Evolutionary conservation across 2,113 vertebrate genomes (phyloP), one percentile per base, ranked within the genome.

Genomic region (Pteropus alecto): DNA sequence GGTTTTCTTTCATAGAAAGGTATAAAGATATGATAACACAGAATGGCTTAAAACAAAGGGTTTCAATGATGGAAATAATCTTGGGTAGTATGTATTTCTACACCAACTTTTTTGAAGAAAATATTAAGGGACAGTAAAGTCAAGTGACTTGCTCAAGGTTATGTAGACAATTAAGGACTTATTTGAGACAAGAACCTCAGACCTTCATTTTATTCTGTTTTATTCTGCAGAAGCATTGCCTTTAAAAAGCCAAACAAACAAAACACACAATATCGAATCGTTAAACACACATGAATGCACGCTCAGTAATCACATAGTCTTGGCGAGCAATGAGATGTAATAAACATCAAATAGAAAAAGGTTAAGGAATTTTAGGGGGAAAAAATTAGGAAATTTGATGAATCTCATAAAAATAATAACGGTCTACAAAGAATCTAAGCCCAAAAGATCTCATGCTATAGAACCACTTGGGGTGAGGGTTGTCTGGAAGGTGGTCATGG

Each of bases 391-490:
- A 79, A 86, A 21, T 35, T 26, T 74, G 43, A 15, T 58, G 51
- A 81, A 26, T 26, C 11, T 87, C 48, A 73, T 26, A 70, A 60
- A 18, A 3, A n/a, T 24, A n/a, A 14, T 70, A 67, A 33, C 4
- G 14, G 18, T 61, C 51, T 56, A 16, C 82, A 43, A 79, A 84
- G 26, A 87, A 38, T 54, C 7, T 43, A 78, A 48, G 43, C 18
- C 24, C 28, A 3, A 54, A 61, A 61, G 14, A 14, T 10, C 26
- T 16, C 3, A 8, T 24, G 28, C 3, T 22, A 0, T n/a, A 15
- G 24, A 38, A 51, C 1, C 12, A 21, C 9, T 41, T 79, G 26
- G n/a, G 16, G 4, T 4, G 15, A n/a, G 10, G 7, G 12, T 2
- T 22, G 22, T 28, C 16, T 11, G 13, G 73, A 51, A 43, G 56